Evolutionary conservation across 2,113 vertebrate genomes (phyloP).

Genomic region (Xiphophorus hellerii): DNA sequence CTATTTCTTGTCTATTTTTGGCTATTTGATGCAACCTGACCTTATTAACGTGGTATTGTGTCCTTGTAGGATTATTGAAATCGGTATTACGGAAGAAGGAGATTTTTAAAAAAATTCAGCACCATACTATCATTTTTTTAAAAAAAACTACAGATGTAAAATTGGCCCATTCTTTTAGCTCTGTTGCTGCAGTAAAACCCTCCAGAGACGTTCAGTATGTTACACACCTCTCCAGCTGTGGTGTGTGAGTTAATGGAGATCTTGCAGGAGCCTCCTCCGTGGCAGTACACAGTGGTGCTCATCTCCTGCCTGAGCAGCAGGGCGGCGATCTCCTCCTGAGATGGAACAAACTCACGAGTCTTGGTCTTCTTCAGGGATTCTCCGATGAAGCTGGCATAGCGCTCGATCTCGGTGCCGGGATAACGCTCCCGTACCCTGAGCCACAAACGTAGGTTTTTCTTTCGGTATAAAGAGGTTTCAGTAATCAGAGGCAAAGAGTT

Average conservation of each 20-base stretch:
- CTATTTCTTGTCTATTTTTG: neutral
- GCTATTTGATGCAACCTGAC: too few relatives aligned
- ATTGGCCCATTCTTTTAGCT: neutral
- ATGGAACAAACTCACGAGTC: constrained; percentile 90
- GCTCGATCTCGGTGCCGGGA: constrained; percentile 87
- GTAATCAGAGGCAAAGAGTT: neutral
- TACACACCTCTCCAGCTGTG: constrained; percentile 88
- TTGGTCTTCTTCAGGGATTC: constrained; percentile 93
- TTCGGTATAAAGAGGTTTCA: neutral
- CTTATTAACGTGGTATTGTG: too few relatives aligned
- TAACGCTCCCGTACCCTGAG: constrained; percentile 87
- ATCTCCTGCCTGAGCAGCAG: constrained; percentile 90
- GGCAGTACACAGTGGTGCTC: constrained; percentile 93
- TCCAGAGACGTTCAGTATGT: neutral
- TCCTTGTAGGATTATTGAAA: too few relatives aligned
- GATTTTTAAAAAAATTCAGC: too few relatives aligned
- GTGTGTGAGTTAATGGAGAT: constrained; percentile 96
- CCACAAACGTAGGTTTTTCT: neutral
- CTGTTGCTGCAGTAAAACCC: neutral
- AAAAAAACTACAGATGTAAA: too few relatives aligned
- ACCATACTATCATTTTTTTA: too few relatives aligned
- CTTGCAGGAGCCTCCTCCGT: constrained; percentile 93
- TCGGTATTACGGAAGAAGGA: too few relatives aligned
- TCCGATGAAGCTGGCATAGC: constrained; percentile 85
- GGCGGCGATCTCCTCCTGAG: constrained; percentile 91